Percentiles rank a stretch among this genome's conserved stretches.
Conservation (phyloP, 2,888 invertebrate species). For the Caenorhabditis becei region DNA sequence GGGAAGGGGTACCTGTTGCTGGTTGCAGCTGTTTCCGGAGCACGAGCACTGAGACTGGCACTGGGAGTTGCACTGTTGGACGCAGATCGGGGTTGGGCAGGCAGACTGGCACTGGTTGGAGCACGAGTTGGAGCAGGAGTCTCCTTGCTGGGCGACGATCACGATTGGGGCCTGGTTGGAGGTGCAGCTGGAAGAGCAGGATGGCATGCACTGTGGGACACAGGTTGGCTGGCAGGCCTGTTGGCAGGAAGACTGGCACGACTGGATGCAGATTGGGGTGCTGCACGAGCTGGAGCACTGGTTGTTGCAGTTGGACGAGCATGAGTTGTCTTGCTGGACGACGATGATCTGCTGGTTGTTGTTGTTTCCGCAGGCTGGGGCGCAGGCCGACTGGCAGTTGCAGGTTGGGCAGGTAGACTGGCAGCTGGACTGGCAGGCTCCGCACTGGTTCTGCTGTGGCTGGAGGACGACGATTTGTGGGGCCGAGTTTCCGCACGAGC, state of each 20-base stretch:
- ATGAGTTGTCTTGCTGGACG: constrained; percentile 64
- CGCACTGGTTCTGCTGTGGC: constrained; percentile 66
- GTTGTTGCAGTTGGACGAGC: constrained; percentile 68
- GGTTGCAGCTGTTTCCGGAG: constrained; percentile 64
- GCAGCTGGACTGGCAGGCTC: constrained; percentile 69
- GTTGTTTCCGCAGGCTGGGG: constrained; percentile 66
- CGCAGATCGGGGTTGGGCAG: constrained; percentile 68
- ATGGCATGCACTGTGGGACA: constrained; percentile 69
- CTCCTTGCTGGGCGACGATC: constrained; percentile 68
- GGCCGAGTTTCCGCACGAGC: constrained; percentile 62
- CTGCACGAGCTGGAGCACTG: constrained; percentile 69
- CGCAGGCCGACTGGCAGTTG: constrained; percentile 70
- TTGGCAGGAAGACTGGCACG: constrained; percentile 70
- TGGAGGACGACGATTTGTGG: constrained; percentile 66
- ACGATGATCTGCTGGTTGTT: constrained; percentile 65
- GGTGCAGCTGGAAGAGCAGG: constrained; percentile 65
- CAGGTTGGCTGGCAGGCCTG: constrained; percentile 68
- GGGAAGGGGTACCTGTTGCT: constrained; percentile 53
- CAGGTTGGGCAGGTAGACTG: constrained; percentile 67
- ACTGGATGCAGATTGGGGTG: constrained; percentile 68
- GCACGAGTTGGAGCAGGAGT: constrained; percentile 71
- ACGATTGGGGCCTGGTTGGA: constrained; percentile 67
- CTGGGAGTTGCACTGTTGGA: constrained; percentile 67
- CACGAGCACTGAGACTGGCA: constrained; percentile 68
- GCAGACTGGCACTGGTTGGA: constrained; percentile 70